Evolutionary conservation across 2,113 vertebrate genomes (phyloP), one percentile per base, ranked within the genome.

Genomic region (Sinocyclocheilus anshuiensis): DNA sequence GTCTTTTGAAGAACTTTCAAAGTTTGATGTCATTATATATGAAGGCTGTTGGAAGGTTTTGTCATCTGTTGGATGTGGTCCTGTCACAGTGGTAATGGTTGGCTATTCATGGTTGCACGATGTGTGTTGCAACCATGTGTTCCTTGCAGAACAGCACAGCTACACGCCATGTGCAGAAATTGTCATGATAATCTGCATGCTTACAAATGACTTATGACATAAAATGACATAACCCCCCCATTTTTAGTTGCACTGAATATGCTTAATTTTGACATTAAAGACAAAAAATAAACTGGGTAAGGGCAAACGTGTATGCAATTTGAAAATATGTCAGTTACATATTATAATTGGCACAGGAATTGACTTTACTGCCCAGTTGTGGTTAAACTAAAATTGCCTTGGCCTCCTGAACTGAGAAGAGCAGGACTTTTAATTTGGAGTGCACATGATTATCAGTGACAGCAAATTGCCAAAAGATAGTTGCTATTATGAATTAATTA

Each of bases 401-500:
- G 74, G 53, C 2, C 18, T 79, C 29, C 18, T 39, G 53, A 79
- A 59, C 53, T 59, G 0, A 36, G 36, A 50, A 76, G 42, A n/a
- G 11, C 20, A 74, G 39, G 39, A n/a, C 24, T 57, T 59, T 18
- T 77, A 76, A 86, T 89, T 81, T 50, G 22, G 82, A 81, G 36
- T 61, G 22, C 72, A 36, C n/a, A 48, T 57, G 45, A 80, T 84
- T 69, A 72, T 53, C 53, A 42, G n/a, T 83, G 53, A 84, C 81
- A 82, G 36, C 55, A 72, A 57, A 61, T 69, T 82, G 59, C 65
- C 77, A 76, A 78, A 63, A 55, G 57, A 88, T 81, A 79, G 83
- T 50, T 89, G 89, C 63, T 82, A 77, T 88, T 87, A 89, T 20
- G 88, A 86, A 85, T 90, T 89, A 22, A 92, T 91, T 90, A 89